Conservation (phyloP, 2,888 invertebrate species). For the Zaprionus lineosus region DNA sequence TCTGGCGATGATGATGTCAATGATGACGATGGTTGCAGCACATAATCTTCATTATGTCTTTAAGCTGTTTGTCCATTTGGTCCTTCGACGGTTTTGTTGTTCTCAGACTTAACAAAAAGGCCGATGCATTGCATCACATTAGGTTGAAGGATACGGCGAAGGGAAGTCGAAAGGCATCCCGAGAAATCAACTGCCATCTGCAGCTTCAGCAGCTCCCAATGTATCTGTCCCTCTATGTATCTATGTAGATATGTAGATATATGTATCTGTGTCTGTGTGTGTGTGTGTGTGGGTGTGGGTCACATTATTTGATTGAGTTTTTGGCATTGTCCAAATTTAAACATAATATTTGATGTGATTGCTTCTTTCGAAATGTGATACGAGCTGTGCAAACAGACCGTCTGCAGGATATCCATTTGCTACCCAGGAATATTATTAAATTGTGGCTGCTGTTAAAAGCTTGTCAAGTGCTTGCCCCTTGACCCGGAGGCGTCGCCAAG, state of each 20-base stretch:
- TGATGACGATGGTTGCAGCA: conserved; percentile 7
- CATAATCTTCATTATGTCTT: conserved; percentile 45
- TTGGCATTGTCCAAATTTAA: conserved; percentile 52
- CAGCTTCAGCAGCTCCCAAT: not conserved
- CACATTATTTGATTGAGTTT: conserved; percentile 47
- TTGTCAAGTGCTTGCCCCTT: conserved; percentile 9
- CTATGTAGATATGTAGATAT: conserved; percentile 1
- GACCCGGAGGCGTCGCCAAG: conserved; percentile 25
- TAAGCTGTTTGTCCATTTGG: conserved; percentile 61
- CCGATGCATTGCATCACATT: conserved; percentile 49
- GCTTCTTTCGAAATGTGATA: conserved; percentile 50
- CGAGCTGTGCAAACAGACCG: conserved; percentile 48
- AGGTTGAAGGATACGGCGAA: no score
- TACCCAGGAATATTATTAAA: conserved; percentile 21
- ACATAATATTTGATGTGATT: conserved; percentile 67
- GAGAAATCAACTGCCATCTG: conserved; percentile 4
- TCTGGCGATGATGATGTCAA: conserved; percentile 20
- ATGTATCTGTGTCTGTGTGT: no score
- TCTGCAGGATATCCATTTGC: conserved; percentile 14
- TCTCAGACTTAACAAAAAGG: conserved; percentile 54
- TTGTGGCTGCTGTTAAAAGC: conserved; percentile 20
- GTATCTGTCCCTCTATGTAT: not conserved
- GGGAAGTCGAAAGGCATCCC: no score
- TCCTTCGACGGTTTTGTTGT: conserved; percentile 37
- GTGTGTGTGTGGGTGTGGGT: conserved; percentile 4